Conservation (phyloP, 2,113 vertebrate species). For the Garra rufa region DNA sequence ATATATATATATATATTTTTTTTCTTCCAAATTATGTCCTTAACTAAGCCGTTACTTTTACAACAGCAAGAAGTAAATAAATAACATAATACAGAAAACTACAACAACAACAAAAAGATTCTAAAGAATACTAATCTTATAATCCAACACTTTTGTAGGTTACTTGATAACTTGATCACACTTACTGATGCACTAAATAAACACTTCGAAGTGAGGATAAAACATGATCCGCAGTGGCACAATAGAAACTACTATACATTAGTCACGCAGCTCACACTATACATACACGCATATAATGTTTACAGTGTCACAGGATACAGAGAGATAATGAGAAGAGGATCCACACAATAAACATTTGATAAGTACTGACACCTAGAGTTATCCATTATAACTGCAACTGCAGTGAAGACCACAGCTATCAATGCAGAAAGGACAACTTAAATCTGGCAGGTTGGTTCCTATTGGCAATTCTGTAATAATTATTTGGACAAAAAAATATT, state of each 20-base stretch:
- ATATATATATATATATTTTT: too few relatives aligned
- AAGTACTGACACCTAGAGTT: slow-evolving; percentile 1
- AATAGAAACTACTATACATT: neutral
- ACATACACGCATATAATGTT: slow-evolving; percentile 2
- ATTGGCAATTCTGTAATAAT: neutral
- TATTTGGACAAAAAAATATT: neutral
- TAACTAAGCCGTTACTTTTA: neutral
- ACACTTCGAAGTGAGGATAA: neutral
- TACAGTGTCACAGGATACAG: neutral
- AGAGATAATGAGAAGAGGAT: neutral
- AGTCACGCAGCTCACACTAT: neutral
- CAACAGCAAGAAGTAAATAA: neutral
- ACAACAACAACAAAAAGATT: neutral
- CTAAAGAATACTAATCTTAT: neutral
- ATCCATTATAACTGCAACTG: neutral
- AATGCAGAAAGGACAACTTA: too few relatives aligned
- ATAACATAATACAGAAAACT: neutral
- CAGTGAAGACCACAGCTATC: neutral
- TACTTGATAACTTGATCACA: neutral
- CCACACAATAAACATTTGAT: neutral
- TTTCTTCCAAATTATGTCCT: too few relatives aligned
- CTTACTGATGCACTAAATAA: neutral
- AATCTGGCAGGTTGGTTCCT: neutral
- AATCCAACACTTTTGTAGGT: neutral
- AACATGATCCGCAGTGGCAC: slow-evolving; percentile 5